phyloP scores from a whole-genome alignment of 2,113 vertebrate genomes.

The Daphoenositta chrysoptera region DNA sequence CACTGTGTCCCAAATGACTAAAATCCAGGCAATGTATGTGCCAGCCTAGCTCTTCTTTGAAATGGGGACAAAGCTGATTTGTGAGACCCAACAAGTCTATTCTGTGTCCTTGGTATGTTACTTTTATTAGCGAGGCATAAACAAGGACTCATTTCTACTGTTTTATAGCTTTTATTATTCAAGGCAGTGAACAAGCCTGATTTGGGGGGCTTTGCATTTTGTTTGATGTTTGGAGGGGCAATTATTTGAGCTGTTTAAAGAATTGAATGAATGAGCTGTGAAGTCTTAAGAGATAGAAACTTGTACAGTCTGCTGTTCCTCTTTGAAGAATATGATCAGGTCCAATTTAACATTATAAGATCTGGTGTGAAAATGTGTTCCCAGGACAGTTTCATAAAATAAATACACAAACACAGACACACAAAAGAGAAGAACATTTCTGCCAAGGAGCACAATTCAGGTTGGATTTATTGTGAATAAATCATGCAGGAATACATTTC shows the following conservation, averaged over 20 bases:
- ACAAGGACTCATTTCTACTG: background rate
- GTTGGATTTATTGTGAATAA: background rate
- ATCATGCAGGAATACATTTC: background rate
- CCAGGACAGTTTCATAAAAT: background rate
- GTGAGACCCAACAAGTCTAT: background rate
- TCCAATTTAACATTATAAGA: background rate
- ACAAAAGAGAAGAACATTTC: background rate
- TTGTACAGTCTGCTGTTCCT: background rate
- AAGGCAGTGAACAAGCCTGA: background rate
- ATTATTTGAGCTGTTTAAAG: background rate
- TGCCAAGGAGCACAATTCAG: background rate
- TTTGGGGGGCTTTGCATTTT: background rate
- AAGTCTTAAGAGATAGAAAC: background rate
- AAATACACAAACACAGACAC: background rate
- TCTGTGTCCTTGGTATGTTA: background rate
- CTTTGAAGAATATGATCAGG: background rate
- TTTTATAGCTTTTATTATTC: background rate
- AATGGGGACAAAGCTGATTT: background rate
- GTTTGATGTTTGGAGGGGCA: background rate
- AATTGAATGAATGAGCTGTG: background rate
- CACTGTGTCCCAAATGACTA: constrained; percentile 54
- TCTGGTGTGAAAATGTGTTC: background rate
- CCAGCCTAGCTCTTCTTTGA: background rate
- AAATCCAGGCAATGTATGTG: background rate
- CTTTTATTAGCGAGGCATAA: background rate